Conservation (phyloP, 2,113 vertebrate species). For the Pelodiscus sinensis region DNA sequence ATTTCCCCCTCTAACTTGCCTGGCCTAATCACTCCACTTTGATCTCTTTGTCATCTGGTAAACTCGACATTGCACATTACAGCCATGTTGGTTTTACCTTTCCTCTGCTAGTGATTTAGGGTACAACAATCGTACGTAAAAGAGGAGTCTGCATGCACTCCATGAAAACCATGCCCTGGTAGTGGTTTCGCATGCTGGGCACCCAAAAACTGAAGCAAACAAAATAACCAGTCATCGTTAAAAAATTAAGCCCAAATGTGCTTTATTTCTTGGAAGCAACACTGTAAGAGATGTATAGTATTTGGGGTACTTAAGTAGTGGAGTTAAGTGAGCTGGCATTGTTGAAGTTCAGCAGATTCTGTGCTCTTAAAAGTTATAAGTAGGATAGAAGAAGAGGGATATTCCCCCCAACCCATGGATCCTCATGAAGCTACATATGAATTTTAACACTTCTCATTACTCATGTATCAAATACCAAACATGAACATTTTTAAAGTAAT, state of each 20-base stretch:
- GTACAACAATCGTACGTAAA: background rate
- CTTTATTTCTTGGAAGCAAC: background rate
- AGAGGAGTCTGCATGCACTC: background rate
- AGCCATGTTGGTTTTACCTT: slow-evolving; percentile 45
- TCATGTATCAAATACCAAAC: background rate
- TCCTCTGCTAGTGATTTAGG: background rate
- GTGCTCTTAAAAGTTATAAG: background rate
- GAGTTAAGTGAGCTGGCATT: background rate
- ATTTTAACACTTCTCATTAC: slow-evolving; percentile 6
- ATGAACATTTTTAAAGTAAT: background rate
- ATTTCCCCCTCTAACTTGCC: slow-evolving; percentile 61
- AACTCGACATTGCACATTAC: slow-evolving; percentile 56
- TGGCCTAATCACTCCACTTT: slow-evolving; percentile 63
- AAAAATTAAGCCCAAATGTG: background rate
- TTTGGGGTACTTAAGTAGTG: background rate
- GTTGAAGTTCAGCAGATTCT: background rate
- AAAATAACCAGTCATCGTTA: background rate
- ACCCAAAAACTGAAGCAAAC: background rate
- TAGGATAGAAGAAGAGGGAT: background rate
- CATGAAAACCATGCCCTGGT: background rate
- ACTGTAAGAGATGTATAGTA: background rate
- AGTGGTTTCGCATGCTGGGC: background rate
- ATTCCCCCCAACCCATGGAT: background rate
- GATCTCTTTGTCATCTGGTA: slow-evolving; percentile 54
- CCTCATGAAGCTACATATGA: slow-evolving; percentile 1